A percentile compares a stretch with the other conserved stretches of the same genome.
These are phyloP conservation scores for Sweltsa coloradensis DNA, from an alignment of 1,140 invertebrate species.

Conservation along the genomic window DNA sequence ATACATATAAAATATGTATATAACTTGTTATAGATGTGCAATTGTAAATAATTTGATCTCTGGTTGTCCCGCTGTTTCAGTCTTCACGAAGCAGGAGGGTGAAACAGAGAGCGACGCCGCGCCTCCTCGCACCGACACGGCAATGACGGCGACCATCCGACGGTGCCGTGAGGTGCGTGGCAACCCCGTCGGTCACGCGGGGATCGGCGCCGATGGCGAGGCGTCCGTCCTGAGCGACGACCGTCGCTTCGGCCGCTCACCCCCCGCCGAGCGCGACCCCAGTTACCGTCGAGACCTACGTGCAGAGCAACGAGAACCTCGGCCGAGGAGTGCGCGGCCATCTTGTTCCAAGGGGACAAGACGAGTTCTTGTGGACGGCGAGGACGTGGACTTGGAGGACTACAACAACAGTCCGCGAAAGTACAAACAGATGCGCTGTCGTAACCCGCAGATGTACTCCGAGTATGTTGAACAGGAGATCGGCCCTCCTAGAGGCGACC, in stretches of 20 bases:
- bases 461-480: slow-evolving; percentile 8
- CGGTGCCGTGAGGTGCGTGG: slow-evolving; percentile 6
- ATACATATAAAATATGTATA: too few species aligned
- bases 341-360: neutral
- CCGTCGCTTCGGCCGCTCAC: neutral
- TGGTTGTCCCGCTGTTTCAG: too few species aligned
- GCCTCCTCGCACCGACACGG: slow-evolving; percentile 15
- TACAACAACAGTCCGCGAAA: slow-evolving; percentile 9
- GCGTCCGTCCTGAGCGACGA: neutral
- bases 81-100: slow-evolving; percentile 23
- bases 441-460: slow-evolving; percentile 5
- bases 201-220: neutral
- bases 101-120: slow-evolving; percentile 21
- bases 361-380: neutral
- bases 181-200: slow-evolving; percentile 5
- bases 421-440: neutral
- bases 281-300: slow-evolving; percentile 17
- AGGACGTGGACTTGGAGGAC: slow-evolving; percentile 9
- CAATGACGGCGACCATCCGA: slow-evolving; percentile 6
- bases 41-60: neutral
- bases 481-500: neutral
- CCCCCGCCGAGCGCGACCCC: slow-evolving; percentile 6
- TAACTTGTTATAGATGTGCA: too few species aligned
- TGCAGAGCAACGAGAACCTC: slow-evolving; percentile 11
- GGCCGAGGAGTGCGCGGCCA: neutral